phyloP scores from a whole-genome alignment of 2,113 vertebrate species.

The Saguinus midas region DNA sequence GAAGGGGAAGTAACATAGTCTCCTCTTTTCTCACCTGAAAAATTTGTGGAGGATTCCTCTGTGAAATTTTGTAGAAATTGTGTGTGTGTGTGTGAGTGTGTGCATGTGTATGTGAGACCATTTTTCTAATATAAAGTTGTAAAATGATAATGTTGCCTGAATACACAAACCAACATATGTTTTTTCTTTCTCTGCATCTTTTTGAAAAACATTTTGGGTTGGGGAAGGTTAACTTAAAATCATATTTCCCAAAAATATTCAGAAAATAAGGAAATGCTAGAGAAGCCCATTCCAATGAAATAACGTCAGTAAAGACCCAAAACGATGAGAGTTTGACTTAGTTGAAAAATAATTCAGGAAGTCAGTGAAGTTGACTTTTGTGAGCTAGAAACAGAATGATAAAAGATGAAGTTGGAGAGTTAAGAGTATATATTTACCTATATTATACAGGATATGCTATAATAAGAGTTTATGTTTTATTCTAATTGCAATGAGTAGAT shows the following conservation, averaged over 20 bases:
- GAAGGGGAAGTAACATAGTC: background rate
- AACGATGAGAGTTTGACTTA: background rate
- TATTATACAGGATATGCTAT: background rate
- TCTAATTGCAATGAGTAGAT: background rate
- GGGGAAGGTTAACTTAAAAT: background rate
- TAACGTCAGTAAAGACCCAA: background rate
- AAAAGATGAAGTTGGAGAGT: background rate
- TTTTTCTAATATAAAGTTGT: background rate
- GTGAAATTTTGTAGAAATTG: background rate
- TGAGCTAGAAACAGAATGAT: background rate
- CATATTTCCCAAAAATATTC: background rate
- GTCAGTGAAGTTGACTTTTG: background rate
- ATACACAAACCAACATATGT: background rate
- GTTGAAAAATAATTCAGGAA: background rate
- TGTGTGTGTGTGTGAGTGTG: background rate
- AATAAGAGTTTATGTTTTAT: background rate
- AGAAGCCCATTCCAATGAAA: background rate
- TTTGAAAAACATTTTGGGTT: background rate
- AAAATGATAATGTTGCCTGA: background rate
- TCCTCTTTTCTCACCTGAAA: background rate
- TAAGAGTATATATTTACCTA: background rate
- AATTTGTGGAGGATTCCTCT: background rate
- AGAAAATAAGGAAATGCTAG: background rate
- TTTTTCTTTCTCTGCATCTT: background rate
- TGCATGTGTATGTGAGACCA: background rate